Conservation (phyloP, 1,140 invertebrate species). For the Luehdorfia chinensis region DNA sequence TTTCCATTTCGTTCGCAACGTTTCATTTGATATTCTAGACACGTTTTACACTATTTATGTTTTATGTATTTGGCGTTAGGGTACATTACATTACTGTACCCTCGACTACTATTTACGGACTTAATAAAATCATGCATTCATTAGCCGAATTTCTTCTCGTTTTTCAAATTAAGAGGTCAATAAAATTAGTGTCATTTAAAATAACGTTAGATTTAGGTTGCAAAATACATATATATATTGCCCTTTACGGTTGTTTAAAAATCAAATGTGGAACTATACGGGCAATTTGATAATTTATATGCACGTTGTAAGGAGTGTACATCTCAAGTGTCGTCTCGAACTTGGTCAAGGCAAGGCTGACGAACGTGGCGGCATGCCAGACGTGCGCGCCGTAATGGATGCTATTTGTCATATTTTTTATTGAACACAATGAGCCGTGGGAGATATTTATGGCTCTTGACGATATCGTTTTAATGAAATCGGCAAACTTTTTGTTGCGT, state of each 20-base stretch:
- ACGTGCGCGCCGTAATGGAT: constrained; percentile 42
- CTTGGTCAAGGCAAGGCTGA: constrained; percentile 66
- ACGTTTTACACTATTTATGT: no score
- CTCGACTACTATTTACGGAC: no score
- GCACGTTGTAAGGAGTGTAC: constrained; percentile 32
- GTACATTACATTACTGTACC: no score
- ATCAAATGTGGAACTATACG: background rate
- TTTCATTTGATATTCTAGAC: no score
- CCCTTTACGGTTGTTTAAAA: constrained; percentile 3
- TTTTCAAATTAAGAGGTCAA: no score
- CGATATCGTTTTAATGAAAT: constrained; percentile 8
- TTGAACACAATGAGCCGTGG: constrained; percentile 33
- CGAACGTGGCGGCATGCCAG: constrained; percentile 63
- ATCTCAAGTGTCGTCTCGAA: constrained; percentile 50
- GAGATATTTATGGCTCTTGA: constrained; percentile 23
- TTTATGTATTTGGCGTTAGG: no score
- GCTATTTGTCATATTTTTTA: constrained; percentile 55
- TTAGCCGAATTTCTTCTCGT: no score
- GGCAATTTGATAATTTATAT: constrained; percentile 49
- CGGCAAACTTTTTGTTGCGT: background rate
- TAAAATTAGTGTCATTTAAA: no score
- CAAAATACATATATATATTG: no score
- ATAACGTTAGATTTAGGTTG: no score
- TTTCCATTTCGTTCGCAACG: no score
- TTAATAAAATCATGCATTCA: no score